phyloP scores from a whole-genome alignment of 2,888 invertebrate species.

The Sturmia bella region DNA sequence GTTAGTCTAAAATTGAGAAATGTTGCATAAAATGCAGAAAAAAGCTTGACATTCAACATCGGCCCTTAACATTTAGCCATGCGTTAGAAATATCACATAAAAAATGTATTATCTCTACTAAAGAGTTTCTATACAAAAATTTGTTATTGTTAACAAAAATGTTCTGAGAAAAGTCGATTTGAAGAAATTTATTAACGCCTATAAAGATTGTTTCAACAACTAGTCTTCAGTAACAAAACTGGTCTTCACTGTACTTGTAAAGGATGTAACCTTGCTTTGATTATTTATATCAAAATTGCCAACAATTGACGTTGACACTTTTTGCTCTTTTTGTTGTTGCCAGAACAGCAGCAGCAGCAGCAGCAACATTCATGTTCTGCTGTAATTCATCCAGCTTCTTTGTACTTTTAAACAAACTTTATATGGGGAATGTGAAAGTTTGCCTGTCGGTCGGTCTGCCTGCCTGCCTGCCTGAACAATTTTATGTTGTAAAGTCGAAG shows the following conservation, averaged over 20 bases:
- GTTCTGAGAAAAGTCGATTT: too few relatives aligned
- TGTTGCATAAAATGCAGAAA: too few relatives aligned
- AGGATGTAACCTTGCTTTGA: constrained; percentile 59
- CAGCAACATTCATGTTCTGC: constrained; percentile 41
- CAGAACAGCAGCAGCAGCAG: background rate
- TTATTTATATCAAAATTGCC: constrained; percentile 70
- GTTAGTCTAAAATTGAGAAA: too few relatives aligned
- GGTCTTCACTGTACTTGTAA: constrained; percentile 38
- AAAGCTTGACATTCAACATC: too few relatives aligned
- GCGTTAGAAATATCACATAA: too few relatives aligned
- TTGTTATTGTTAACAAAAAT: background rate
- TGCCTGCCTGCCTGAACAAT: constrained; percentile 6
- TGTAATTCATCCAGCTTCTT: constrained; percentile 51
- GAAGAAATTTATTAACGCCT: too few relatives aligned
- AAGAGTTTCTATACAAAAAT: background rate
- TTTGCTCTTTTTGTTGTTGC: constrained; percentile 60
- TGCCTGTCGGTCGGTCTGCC: background rate
- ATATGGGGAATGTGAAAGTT: background rate
- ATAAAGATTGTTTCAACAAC: too few relatives aligned
- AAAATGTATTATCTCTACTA: too few relatives aligned
- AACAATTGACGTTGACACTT: constrained; percentile 74
- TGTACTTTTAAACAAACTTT: constrained; percentile 24
- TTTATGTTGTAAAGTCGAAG: constrained; percentile 31
- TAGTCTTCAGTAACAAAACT: background rate
- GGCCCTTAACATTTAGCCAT: too few relatives aligned